These are phyloP conservation scores for Capricornis sumatraensis DNA, from an alignment of 2,113 vertebrate genomes.

Conservation along the genomic window DNA sequence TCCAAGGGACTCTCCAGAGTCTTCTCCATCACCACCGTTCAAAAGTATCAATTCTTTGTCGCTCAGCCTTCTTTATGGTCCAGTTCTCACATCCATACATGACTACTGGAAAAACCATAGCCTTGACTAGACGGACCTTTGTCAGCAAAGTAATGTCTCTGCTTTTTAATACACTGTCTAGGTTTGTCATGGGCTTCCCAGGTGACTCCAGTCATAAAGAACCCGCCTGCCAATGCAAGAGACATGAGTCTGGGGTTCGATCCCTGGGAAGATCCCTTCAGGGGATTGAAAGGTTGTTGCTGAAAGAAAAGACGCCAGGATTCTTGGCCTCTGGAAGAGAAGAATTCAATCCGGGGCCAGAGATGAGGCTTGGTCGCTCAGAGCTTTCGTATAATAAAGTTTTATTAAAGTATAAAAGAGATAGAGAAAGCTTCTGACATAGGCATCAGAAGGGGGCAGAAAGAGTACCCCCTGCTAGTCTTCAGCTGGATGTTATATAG, in stretches of 20 bases:
- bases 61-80: neutral
- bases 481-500: too few relatives aligned
- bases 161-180: neutral
- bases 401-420: too few relatives aligned
- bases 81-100: neutral
- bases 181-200: neutral
- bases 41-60: neutral
- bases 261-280: neutral
- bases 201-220: neutral
- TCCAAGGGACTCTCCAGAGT: neutral
- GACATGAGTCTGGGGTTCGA: neutral
- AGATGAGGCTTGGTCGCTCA: too few relatives aligned
- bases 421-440: too few relatives aligned
- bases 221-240: neutral
- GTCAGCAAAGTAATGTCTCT: neutral
- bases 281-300: too few relatives aligned
- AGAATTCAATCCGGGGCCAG: too few relatives aligned
- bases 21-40: neutral
- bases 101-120: neutral
- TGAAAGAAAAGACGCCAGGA: too few relatives aligned
- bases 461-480: too few relatives aligned
- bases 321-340: too few relatives aligned
- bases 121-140: neutral
- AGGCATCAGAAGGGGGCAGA: too few relatives aligned
- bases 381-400: too few relatives aligned